Evolutionary conservation across 2,797 vertebrate genomes (phyloP).

Genomic region (Myripristis jacobus): DNA sequence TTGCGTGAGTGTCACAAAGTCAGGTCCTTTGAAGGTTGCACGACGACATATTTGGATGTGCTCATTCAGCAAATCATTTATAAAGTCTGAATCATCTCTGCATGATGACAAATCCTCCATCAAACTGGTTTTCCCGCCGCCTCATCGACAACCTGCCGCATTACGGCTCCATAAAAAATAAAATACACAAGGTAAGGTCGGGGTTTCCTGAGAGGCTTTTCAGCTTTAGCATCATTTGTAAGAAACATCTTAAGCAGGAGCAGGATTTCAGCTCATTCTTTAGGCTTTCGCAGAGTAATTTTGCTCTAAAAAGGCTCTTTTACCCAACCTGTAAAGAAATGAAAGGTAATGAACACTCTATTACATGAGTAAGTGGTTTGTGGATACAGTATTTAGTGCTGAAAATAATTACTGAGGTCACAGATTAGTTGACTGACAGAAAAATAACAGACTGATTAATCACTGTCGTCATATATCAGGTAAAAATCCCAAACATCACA

Average conservation of each 20-base stretch:
- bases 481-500: too few relatives aligned
- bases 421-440: too few relatives aligned
- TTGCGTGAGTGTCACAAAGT: constrained; percentile 38
- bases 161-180: background rate
- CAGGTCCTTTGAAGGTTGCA: constrained; percentile 61
- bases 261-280: background rate
- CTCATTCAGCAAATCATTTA: constrained; percentile 52
- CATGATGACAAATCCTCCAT: constrained; percentile 55
- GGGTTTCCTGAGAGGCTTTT: too few relatives aligned
- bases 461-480: too few relatives aligned
- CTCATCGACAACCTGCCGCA: constrained; percentile 18
- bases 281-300: background rate
- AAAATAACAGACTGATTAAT: too few relatives aligned
- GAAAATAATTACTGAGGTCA: too few relatives aligned
- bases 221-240: background rate
- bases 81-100: constrained; percentile 59
- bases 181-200: background rate
- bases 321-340: background rate
- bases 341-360: background rate
- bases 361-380: background rate
- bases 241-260: background rate
- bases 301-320: background rate
- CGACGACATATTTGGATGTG: constrained; percentile 57
- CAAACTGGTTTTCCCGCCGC: constrained; percentile 45
- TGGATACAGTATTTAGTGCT: too few relatives aligned